phyloP scores from a whole-genome alignment of 1,140 invertebrate species.

The Plectrocnemia conspersa region DNA sequence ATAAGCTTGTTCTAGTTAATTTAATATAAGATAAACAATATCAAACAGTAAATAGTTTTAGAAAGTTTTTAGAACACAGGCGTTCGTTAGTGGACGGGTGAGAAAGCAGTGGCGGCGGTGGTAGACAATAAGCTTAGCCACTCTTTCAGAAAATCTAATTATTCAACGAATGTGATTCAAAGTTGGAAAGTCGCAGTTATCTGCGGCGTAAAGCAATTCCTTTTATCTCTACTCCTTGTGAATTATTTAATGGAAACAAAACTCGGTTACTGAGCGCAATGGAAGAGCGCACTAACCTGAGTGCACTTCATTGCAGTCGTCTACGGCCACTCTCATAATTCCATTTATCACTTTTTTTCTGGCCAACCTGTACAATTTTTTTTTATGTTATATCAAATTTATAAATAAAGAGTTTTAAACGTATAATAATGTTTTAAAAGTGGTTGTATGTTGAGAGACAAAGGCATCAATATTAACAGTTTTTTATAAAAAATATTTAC shows the following conservation, averaged over 20 bases:
- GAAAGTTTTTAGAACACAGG: no score
- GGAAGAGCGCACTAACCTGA: background rate
- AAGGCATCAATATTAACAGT: no score
- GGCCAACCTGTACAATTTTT: background rate
- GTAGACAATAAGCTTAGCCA: no score
- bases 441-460: no score
- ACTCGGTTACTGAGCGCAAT: background rate
- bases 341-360: background rate
- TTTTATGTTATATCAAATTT: background rate
- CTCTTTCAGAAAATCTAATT: constrained; percentile 7
- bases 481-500: no score
- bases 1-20: no score
- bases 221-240: constrained; percentile 16
- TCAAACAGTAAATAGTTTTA: no score
- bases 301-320: background rate
- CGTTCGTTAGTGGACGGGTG: no score
- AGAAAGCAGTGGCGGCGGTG: no score
- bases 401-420: background rate
- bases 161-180: constrained; percentile 1
- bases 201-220: constrained; percentile 5
- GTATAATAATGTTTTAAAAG: background rate
- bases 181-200: background rate
- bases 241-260: constrained; percentile 9
- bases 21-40: no score
- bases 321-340: background rate